Evolutionary conservation across 2,888 invertebrate species (phyloP).

Genomic region (Machimus atricapillus): DNA sequence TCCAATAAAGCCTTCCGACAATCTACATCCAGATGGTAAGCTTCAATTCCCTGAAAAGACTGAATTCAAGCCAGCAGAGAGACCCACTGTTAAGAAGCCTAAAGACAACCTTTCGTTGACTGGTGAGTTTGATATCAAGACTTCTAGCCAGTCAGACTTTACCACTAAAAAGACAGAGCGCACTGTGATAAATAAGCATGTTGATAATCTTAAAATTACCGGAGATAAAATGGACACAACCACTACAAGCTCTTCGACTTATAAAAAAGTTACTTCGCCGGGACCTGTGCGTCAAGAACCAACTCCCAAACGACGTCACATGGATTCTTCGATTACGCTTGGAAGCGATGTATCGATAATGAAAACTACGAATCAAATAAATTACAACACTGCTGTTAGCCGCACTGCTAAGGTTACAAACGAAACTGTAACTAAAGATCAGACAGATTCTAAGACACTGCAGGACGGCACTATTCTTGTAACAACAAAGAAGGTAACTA

Average conservation of each 20-base stretch:
- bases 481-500: slow-evolving; percentile 64
- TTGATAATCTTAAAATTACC: slow-evolving; percentile 64
- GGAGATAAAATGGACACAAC: slow-evolving; percentile 65
- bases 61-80: slow-evolving; percentile 60
- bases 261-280: slow-evolving; percentile 63
- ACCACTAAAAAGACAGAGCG: slow-evolving; percentile 69
- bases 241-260: slow-evolving; percentile 66
- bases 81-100: slow-evolving; percentile 63
- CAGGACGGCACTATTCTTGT: slow-evolving; percentile 66
- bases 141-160: slow-evolving; percentile 61
- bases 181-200: slow-evolving; percentile 68
- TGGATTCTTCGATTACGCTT: slow-evolving; percentile 72
- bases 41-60: slow-evolving; percentile 49
- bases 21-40: slow-evolving; percentile 60
- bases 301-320: slow-evolving; percentile 66
- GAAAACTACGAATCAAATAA: slow-evolving; percentile 69
- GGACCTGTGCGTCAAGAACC: slow-evolving; percentile 51
- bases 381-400: slow-evolving; percentile 65
- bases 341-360: slow-evolving; percentile 67
- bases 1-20: slow-evolving; percentile 51
- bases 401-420: slow-evolving; percentile 56
- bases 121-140: slow-evolving; percentile 40
- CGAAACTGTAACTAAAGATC: slow-evolving; percentile 51
- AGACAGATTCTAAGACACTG: slow-evolving; percentile 61
- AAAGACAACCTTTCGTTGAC: slow-evolving; percentile 64